A percentile compares a stretch with the other conserved stretches of the same genome.
Evolutionary conservation across 2,888 invertebrate genomes (phyloP).

Genomic region (Orthosia gothica): DNA sequence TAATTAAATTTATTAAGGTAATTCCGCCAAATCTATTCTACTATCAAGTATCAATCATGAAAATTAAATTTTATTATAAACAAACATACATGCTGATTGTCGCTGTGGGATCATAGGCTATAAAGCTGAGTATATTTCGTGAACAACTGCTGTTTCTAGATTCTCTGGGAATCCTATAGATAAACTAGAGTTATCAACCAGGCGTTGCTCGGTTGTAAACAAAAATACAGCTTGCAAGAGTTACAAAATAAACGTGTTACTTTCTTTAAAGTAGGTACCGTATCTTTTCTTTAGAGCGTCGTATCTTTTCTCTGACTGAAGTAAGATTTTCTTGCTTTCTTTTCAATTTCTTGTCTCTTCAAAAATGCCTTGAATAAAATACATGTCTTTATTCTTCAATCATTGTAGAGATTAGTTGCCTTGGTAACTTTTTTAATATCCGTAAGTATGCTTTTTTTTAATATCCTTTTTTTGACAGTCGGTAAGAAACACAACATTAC

Average conservation of each 20-base stretch:
- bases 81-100: too few species aligned
- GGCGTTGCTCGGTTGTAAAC: constrained; percentile 15
- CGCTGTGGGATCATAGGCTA: too few species aligned
- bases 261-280: constrained; percentile 41
- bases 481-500: neutral
- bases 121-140: constrained; percentile 18
- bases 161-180: neutral
- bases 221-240: constrained; percentile 36
- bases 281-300: constrained; percentile 24
- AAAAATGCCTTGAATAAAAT: constrained; percentile 19
- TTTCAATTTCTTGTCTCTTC: constrained; percentile 10
- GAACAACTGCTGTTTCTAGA: constrained; percentile 29
- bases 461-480: neutral
- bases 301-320: constrained; percentile 1
- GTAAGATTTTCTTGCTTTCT: constrained; percentile 4
- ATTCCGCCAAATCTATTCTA: too few species aligned
- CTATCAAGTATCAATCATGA: too few species aligned
- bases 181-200: constrained; percentile 20
- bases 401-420: neutral
- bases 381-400: neutral
- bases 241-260: constrained; percentile 36
- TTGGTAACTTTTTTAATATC: neutral
- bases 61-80: too few species aligned
- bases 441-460: neutral
- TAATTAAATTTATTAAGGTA: too few species aligned